Evolutionary conservation across 2,888 invertebrate genomes (phyloP).

Genomic region (Glomeris marginata): DNA sequence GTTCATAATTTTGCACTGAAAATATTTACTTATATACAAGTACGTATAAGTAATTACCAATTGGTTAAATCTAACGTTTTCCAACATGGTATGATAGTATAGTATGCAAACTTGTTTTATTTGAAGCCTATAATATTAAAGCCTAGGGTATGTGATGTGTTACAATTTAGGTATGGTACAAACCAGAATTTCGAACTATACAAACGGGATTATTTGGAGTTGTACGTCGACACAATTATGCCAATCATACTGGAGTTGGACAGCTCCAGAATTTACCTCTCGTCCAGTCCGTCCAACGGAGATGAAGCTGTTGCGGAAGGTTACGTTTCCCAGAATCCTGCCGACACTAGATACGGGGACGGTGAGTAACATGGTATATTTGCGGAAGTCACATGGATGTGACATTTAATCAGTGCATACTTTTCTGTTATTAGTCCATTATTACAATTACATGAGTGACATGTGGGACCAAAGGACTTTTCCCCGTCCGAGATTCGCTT

Average conservation of each 20-base stretch:
- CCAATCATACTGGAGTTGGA: slow-evolving; percentile 47
- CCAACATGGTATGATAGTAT: background rate
- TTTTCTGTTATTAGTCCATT: slow-evolving; percentile 23
- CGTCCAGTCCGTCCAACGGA: slow-evolving; percentile 89
- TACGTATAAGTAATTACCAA: too few species aligned
- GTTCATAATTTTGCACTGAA: too few species aligned
- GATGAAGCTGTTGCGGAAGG: slow-evolving; percentile 30
- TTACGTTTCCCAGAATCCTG: slow-evolving; percentile 33
- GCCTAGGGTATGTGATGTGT: background rate
- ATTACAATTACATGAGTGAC: slow-evolving; percentile 20
- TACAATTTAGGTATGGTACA: slow-evolving; percentile 39
- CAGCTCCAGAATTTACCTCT: slow-evolving; percentile 49
- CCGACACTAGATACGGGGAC: slow-evolving; percentile 36
- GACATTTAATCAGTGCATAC: background rate
- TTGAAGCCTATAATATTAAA: too few species aligned
- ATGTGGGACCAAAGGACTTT: slow-evolving; percentile 30
- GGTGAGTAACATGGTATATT: slow-evolving; percentile 19
- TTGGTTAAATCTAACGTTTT: slow-evolving; percentile 2
- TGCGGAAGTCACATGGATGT: background rate
- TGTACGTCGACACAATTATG: slow-evolving; percentile 66
- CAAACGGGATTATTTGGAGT: slow-evolving; percentile 57
- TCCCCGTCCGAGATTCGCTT: slow-evolving; percentile 34
- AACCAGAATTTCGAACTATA: slow-evolving; percentile 38
- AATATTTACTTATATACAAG: too few species aligned
- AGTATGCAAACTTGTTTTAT: background rate